Evolutionary conservation across 2,888 invertebrate genomes (phyloP).

Genomic region (Geotrupes spiniger): DNA sequence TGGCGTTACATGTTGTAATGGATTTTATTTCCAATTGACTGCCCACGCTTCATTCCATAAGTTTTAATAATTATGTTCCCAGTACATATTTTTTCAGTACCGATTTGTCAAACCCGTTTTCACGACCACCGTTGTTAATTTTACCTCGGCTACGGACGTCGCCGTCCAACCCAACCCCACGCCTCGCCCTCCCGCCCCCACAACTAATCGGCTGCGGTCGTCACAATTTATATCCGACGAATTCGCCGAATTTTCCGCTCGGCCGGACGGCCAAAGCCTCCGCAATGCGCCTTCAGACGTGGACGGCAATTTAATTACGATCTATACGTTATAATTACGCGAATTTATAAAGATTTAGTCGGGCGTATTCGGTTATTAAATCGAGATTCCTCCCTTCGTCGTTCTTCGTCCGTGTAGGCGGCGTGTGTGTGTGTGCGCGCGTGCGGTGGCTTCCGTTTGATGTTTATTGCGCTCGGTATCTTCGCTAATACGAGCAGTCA

Average conservation of each 20-base stretch:
- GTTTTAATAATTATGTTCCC: no score
- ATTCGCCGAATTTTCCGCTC: slow-evolving; percentile 16
- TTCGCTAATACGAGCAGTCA: slow-evolving; percentile 15
- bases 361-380: slow-evolving; percentile 43
- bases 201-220: background rate
- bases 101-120: no score
- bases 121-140: no score
- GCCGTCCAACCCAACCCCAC: slow-evolving; percentile 31
- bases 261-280: slow-evolving; percentile 17
- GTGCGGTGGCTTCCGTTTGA: slow-evolving; percentile 18
- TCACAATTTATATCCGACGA: slow-evolving; percentile 20
- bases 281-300: slow-evolving; percentile 19
- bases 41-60: no score
- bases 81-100: no score
- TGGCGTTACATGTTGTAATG: no score
- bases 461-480: slow-evolving; percentile 20
- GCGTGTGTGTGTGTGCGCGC: background rate
- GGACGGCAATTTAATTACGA: slow-evolving; percentile 47
- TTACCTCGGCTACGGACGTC: no score
- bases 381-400: slow-evolving; percentile 20
- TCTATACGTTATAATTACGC: slow-evolving; percentile 49
- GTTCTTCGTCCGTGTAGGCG: background rate
- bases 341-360: slow-evolving; percentile 50
- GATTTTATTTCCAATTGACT: no score
- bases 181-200: slow-evolving; percentile 30